These are phyloP conservation scores for Crepidodera aurea DNA, from an alignment of 2,888 invertebrate genomes.

Conservation along the genomic window DNA sequence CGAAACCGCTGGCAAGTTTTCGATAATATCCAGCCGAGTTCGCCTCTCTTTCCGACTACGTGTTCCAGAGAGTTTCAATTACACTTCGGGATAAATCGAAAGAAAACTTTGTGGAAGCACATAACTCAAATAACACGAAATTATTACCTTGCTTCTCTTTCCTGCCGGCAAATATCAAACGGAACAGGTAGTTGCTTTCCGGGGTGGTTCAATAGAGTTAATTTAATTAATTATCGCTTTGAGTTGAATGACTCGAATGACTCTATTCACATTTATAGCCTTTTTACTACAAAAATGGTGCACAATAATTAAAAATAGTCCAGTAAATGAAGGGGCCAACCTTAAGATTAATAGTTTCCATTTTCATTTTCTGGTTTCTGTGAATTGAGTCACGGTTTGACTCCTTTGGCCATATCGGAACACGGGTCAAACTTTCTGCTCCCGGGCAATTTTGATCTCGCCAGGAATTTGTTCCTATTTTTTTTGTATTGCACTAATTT, in stretches of 20 bases:
- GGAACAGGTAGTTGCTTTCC: not conserved
- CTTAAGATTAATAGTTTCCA: no score
- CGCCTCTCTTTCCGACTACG: not conserved
- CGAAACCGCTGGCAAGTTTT: not conserved
- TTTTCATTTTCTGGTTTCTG: no score
- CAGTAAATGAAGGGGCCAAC: no score
- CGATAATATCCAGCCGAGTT: not conserved
- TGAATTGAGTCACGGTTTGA: no score
- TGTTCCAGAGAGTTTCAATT: not conserved
- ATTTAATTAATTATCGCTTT: not conserved
- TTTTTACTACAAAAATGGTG: no score
- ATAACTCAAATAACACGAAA: not conserved
- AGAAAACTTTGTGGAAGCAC: not conserved
- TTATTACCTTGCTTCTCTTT: not conserved
- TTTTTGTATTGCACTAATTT: no score
- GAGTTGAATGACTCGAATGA: not conserved
- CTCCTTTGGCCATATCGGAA: no score
- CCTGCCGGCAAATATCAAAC: not conserved
- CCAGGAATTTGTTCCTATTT: no score
- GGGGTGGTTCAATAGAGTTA: not conserved
- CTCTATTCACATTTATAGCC: no score
- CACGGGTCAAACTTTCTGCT: no score
- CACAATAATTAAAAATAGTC: no score
- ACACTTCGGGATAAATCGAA: not conserved
- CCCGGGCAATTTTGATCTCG: no score